phyloP scores from a whole-genome alignment of 1,140 invertebrate genomes.

The Dendroctonus ponderosae region DNA sequence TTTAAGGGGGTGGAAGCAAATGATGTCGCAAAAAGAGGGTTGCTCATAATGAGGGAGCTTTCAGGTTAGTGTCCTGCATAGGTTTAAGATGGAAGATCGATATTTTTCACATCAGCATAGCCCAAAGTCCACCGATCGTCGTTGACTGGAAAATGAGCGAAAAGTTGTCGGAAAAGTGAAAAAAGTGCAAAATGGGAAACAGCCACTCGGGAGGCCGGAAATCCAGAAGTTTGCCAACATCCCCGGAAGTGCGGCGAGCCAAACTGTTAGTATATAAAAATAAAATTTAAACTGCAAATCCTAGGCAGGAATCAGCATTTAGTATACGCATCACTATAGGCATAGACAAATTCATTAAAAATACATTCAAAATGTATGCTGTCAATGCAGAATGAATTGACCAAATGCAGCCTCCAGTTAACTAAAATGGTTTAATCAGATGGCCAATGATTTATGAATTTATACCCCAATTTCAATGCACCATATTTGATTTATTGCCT shows the following conservation, averaged over 20 bases:
- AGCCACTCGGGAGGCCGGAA: conserved; percentile 55
- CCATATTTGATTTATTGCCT: background rate
- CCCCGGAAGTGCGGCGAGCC: conserved; percentile 63
- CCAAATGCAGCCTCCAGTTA: too few relatives aligned
- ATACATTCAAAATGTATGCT: too few relatives aligned
- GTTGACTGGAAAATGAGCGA: too few relatives aligned
- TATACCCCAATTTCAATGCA: background rate
- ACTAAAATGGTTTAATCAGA: background rate
- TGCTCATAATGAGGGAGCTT: conserved; percentile 24
- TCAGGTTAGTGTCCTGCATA: background rate
- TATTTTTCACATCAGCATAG: too few relatives aligned
- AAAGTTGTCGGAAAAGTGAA: too few relatives aligned
- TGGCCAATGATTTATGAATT: background rate
- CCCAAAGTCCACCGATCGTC: too few relatives aligned
- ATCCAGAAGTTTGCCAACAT: conserved; percentile 64
- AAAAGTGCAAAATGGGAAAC: conserved; percentile 57
- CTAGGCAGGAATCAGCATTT: too few relatives aligned
- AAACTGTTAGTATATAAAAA: conserved; percentile 30
- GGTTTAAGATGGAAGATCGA: too few relatives aligned
- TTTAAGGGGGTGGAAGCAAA: background rate
- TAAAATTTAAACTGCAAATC: too few relatives aligned
- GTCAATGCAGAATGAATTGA: too few relatives aligned
- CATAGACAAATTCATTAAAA: too few relatives aligned
- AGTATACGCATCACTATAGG: too few relatives aligned
- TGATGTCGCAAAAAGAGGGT: conserved; percentile 11